Evolutionary conservation across 2,113 vertebrate genomes (phyloP).

Genomic region (Hydropotes inermis): DNA sequence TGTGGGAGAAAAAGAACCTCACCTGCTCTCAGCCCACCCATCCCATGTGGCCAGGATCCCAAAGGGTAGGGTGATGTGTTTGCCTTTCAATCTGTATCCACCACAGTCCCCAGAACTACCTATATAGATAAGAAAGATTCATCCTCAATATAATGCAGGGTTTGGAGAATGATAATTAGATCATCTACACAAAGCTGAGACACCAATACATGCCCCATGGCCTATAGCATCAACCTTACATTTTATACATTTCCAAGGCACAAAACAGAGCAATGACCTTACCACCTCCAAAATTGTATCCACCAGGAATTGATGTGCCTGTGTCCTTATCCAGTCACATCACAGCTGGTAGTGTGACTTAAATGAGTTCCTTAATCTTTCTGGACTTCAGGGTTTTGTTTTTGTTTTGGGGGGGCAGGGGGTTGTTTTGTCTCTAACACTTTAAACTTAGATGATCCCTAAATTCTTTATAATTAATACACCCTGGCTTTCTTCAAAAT

Average conservation of each 20-base stretch:
- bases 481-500: neutral
- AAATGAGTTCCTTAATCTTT: neutral
- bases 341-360: neutral
- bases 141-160: neutral
- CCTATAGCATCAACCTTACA: neutral
- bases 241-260: neutral
- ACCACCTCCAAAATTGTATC: neutral
- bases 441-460: neutral
- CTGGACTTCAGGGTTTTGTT: neutral
- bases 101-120: neutral
- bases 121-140: neutral
- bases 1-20: neutral
- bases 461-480: neutral
- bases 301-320: neutral
- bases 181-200: neutral
- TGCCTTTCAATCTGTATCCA: neutral
- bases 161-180: neutral
- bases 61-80: neutral
- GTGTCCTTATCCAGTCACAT: neutral
- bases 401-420: neutral
- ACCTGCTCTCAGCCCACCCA: neutral
- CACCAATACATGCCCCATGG: neutral
- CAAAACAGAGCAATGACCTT: neutral
- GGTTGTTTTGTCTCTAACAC: neutral
- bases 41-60: neutral